These are phyloP conservation scores for Notodonta dromedarius DNA, from an alignment of 2,888 invertebrate species.

Conservation along the genomic window DNA sequence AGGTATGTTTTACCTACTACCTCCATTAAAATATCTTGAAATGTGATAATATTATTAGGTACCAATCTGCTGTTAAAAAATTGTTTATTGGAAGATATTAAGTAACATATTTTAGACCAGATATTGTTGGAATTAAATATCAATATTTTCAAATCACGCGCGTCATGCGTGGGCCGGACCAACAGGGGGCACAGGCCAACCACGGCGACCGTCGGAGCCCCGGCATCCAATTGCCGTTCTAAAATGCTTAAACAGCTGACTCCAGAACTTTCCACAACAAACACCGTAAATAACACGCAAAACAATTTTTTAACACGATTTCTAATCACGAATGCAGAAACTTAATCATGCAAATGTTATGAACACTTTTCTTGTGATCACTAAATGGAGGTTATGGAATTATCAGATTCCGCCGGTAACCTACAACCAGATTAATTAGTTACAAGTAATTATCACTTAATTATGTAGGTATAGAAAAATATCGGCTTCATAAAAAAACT, in stretches of 20 bases:
- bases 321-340: constrained; percentile 6
- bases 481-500: constrained; percentile 10
- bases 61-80: too few species aligned
- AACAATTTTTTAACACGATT: constrained; percentile 8
- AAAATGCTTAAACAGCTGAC: constrained; percentile 66
- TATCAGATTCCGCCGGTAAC: constrained; percentile 54
- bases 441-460: constrained; percentile 20
- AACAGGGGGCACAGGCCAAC: constrained; percentile 40
- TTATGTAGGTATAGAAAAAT: not conserved
- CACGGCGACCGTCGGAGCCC: constrained; percentile 25
- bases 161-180: constrained; percentile 22
- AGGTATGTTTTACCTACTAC: too few species aligned
- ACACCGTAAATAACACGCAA: constrained; percentile 9
- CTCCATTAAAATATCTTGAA: too few species aligned
- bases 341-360: too few species aligned
- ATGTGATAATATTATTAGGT: too few species aligned
- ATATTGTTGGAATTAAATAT: too few species aligned
- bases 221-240: constrained; percentile 35
- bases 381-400: constrained; percentile 25
- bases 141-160: constrained; percentile 48
- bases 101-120: too few species aligned
- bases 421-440: constrained; percentile 24
- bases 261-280: constrained; percentile 68
- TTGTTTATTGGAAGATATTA: too few species aligned
- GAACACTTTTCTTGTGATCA: constrained; percentile 5